These are phyloP conservation scores for Sesamia nonagrioides DNA, from an alignment of 1,140 invertebrate species.

Conservation along the genomic window DNA sequence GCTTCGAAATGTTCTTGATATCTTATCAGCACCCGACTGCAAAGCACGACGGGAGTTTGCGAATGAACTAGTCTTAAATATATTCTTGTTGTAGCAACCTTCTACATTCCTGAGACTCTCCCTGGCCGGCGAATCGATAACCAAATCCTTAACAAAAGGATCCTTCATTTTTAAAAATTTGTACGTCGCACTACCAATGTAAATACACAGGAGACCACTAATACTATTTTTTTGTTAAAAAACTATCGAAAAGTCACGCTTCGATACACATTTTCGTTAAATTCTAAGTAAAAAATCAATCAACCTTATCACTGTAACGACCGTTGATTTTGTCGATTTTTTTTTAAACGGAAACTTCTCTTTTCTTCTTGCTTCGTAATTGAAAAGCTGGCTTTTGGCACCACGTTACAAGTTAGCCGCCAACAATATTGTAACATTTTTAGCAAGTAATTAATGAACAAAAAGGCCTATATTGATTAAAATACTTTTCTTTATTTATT, in stretches of 20 bases:
- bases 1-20: conserved; percentile 79
- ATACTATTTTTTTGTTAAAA: background rate
- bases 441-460: no score
- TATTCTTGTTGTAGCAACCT: conserved; percentile 80
- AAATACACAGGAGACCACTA: conserved; percentile 16
- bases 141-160: conserved; percentile 77
- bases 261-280: conserved; percentile 50
- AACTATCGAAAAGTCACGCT: conserved; percentile 32
- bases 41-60: conserved; percentile 82
- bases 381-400: conserved; percentile 5
- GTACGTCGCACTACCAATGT: conserved; percentile 39
- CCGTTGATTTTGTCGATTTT: conserved; percentile 56
- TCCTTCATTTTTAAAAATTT: conserved; percentile 75
- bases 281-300: conserved; percentile 51
- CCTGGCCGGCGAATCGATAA: conserved; percentile 78
- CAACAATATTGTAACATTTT: background rate
- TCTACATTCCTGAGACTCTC: conserved; percentile 79
- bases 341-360: conserved; percentile 50
- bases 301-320: conserved; percentile 18
- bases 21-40: conserved; percentile 82
- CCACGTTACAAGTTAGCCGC: background rate
- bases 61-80: conserved; percentile 80
- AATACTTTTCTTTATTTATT: no score
- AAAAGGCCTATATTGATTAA: no score
- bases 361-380: background rate